Percentiles rank a stretch among this genome's conserved stretches.
phyloP scores from a whole-genome alignment of 2,113 vertebrate genomes.

The Scolopax mira region DNA sequence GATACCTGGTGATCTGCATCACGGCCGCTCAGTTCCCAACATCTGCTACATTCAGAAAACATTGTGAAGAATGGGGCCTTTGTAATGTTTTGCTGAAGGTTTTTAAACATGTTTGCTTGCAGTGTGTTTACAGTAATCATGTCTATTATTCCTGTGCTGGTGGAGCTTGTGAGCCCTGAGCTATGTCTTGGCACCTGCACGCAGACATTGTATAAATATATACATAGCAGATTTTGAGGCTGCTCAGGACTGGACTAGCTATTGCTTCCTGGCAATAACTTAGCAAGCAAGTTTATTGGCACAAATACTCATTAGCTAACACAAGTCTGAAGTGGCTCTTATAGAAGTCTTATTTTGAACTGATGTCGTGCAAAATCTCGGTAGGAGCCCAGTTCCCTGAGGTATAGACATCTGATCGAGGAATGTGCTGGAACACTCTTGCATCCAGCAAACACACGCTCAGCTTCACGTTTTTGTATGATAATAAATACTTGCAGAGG shows the following conservation, averaged over 20 bases:
- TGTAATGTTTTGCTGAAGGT: background rate
- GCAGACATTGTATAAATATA: background rate
- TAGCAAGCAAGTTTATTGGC: background rate
- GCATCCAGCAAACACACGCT: background rate
- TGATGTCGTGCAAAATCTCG: background rate
- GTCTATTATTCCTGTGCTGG: background rate
- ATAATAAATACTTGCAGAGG: background rate
- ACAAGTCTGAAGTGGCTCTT: background rate
- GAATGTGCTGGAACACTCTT: conserved; percentile 7
- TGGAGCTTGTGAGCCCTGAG: background rate
- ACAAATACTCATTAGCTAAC: background rate
- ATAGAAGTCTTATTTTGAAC: background rate
- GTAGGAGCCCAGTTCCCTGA: background rate
- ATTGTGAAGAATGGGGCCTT: background rate
- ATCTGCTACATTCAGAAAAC: background rate
- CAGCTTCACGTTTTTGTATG: background rate
- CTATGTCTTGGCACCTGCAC: background rate
- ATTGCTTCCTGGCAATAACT: background rate
- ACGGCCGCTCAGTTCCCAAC: background rate
- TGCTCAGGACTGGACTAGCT: background rate
- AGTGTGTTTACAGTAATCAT: background rate
- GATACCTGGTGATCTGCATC: background rate
- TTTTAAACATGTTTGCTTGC: background rate
- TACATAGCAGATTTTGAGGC: background rate
- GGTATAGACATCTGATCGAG: background rate